Percentiles rank a stretch among this genome's conserved stretches.
phyloP scores from a whole-genome alignment of 2,797 vertebrate genomes.

The Eleutherodactylus coqui region DNA sequence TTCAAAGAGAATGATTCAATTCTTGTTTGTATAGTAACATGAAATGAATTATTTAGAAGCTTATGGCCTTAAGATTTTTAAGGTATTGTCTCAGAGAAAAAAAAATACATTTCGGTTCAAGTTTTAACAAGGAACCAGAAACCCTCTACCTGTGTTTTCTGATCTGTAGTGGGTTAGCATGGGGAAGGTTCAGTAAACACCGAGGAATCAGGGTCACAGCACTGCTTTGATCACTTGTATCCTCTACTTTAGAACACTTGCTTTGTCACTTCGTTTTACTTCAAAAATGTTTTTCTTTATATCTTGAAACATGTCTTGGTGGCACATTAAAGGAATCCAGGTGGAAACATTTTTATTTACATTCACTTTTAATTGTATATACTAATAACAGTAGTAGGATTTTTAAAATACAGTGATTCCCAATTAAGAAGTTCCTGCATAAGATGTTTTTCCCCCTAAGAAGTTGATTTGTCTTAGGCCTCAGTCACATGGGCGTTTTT shows the following conservation, averaged over 20 bases:
- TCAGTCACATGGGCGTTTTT: too few species aligned
- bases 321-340: not conserved
- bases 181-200: conserved; percentile 59
- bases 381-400: too few species aligned
- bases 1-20: conserved; percentile 87
- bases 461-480: too few species aligned
- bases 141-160: not conserved
- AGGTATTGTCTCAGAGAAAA: conserved; percentile 69
- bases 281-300: not conserved
- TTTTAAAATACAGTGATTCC: too few species aligned
- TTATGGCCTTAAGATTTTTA: conserved; percentile 68
- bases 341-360: not conserved
- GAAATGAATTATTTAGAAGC: conserved; percentile 75
- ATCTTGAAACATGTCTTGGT: not conserved
- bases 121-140: conserved; percentile 66
- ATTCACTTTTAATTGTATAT: not conserved
- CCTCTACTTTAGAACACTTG: not conserved
- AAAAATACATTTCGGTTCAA: conserved; percentile 69
- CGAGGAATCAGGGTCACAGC: not conserved
- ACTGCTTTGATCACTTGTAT: not conserved
- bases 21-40: conserved; percentile 76
- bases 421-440: too few species aligned
- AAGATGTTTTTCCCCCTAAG: too few species aligned
- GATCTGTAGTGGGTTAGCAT: conserved; percentile 14
- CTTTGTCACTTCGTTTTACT: not conserved